Percentiles rank a stretch among this genome's conserved stretches.
Conservation (phyloP, 1,140 invertebrate species). For the Drosophila kanapiae region DNA sequence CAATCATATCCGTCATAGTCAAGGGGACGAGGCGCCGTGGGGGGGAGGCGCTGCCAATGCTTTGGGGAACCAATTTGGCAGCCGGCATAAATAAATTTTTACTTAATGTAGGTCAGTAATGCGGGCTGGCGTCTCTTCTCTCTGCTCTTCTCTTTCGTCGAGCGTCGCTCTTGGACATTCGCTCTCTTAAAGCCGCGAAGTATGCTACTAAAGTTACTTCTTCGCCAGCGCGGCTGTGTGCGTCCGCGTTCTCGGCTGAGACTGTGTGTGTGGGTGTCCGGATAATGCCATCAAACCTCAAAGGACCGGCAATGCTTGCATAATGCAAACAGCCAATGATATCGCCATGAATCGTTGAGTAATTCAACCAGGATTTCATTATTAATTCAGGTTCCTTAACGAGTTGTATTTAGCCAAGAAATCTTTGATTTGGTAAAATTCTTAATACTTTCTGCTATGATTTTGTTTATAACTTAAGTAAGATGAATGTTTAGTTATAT, state of each 20-base stretch:
- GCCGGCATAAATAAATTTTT: constrained; percentile 82
- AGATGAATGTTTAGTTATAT: background rate
- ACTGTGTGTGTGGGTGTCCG: constrained; percentile 4
- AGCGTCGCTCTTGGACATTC: constrained; percentile 19
- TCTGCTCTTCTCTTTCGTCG: background rate
- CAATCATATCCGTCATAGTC: constrained; percentile 74
- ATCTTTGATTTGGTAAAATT: background rate
- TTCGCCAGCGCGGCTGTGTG: constrained; percentile 3
- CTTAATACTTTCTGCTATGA: background rate
- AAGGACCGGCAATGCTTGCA: constrained; percentile 39
- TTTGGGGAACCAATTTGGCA: constrained; percentile 78
- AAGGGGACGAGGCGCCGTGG: background rate
- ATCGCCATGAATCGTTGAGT: constrained; percentile 34
- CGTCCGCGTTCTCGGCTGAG: constrained; percentile 1
- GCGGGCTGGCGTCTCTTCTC: constrained; percentile 22
- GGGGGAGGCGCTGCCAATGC: constrained; percentile 54
- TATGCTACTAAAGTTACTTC: constrained; percentile 45
- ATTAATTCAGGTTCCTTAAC: constrained; percentile 13
- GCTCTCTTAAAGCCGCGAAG: constrained; percentile 47
- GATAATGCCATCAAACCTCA: constrained; percentile 27
- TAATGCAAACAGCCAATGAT: constrained; percentile 51
- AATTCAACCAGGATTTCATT: constrained; percentile 17
- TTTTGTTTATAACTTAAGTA: background rate
- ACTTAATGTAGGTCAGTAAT: constrained; percentile 80
- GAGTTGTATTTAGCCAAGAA: constrained; percentile 1